phyloP scores from a whole-genome alignment of 2,113 vertebrate species.

The Ageneiosus marmoratus region DNA sequence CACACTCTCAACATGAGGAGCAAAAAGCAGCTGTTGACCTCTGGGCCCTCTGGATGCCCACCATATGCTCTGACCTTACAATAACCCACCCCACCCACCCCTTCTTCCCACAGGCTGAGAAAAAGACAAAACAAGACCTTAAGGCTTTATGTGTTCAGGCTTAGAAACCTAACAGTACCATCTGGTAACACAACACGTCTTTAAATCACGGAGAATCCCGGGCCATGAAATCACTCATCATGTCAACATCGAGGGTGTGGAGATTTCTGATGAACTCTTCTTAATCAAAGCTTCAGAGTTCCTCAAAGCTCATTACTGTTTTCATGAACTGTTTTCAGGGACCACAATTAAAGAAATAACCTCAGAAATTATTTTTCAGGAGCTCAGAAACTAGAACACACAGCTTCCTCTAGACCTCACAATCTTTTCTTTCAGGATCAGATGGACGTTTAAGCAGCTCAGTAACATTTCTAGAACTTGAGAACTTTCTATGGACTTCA shows the following conservation, averaged over 20 bases:
- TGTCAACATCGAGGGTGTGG: not conserved
- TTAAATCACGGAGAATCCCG: not conserved
- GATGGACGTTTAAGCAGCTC: too few species aligned
- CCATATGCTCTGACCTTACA: constrained; percentile 48
- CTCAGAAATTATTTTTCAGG: too few species aligned
- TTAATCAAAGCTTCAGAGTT: not conserved
- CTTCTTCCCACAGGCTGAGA: not conserved
- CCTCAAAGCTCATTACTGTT: not conserved
- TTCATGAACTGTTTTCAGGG: not conserved
- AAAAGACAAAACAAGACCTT: not conserved
- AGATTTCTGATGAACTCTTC: not conserved
- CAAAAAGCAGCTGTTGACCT: constrained; percentile 30
- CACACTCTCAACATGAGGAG: not conserved
- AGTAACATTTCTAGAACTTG: too few species aligned
- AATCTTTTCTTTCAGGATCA: too few species aligned
- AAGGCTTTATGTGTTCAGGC: not conserved
- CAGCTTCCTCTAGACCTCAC: too few species aligned
- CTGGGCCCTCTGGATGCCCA: constrained; percentile 23
- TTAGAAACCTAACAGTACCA: not conserved
- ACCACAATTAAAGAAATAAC: too few species aligned
- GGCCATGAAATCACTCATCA: not conserved
- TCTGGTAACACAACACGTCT: constrained; percentile 2
- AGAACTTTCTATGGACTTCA: too few species aligned
- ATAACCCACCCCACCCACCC: constrained; percentile 50
- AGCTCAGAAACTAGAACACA: too few species aligned